Base-by-base conservation (phyloP, 2,888 invertebrate genomes). In the Cephus pulcher region DNA sequence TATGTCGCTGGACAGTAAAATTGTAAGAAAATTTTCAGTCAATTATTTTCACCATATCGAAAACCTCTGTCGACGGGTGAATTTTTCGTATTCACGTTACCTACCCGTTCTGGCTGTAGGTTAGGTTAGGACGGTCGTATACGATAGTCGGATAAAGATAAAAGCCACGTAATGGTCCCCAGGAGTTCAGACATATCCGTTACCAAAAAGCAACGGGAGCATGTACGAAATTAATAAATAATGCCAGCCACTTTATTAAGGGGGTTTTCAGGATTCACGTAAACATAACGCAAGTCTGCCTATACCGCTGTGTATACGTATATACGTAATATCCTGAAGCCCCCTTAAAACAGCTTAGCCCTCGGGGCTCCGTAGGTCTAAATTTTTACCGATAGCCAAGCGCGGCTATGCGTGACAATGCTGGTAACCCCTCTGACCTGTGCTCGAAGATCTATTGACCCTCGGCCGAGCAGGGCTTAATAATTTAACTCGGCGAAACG, bases 401-500 rank as follows among this genome's bases (percentile, higher is more conserved):
- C 15, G 23, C 56, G 40, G 40, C 40, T 40, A 15, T 15, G 1
- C 15, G 15, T 6, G 15, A 15, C 40, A 40, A 40, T 15, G 15
- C 40, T 6, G 1, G 15, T 15, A 15, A 40, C 6, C 15, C 6
- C 56, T 9, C 23, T 23, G 56, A 23, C 9, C 23, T 23, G 0
- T 56, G 56, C 56, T 56, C 78, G 76, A 80, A 34, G 77, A 81
- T 82, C 77, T 75, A n/a, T 37, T 23, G 37, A 75, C 81, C 40
- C 37, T 34, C 34, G 32, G 32, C 68, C 71, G 56, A 9, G 77
- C 68, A 75, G 80, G 80, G 80, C 80, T 87, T 82, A 83, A 86
- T 88, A 88, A 88, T 88, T 88, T 82, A 86, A 80, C 83, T 79
- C 82, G 80, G 79, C 80, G 82, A 87, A 87, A 85, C 83, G 84